Percentiles rank a stretch among this genome's conserved stretches.
These are phyloP conservation scores for Silurus lanzhouensis DNA, from an alignment of 2,797 vertebrate genomes.

Conservation along the genomic window DNA sequence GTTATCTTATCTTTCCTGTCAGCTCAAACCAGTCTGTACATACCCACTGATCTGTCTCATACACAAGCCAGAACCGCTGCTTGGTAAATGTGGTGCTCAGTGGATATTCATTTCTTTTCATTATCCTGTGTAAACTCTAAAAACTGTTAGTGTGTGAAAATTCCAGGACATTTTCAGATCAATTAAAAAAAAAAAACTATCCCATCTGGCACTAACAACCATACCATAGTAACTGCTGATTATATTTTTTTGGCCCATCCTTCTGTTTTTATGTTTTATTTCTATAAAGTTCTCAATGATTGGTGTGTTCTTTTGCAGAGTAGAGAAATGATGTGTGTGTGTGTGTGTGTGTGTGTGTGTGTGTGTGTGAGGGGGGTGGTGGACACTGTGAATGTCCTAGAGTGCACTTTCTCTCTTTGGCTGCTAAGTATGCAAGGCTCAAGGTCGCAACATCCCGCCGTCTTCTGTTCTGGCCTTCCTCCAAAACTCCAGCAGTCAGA, in stretches of 20 bases:
- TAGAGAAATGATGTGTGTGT: neutral
- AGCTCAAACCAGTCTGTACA: neutral
- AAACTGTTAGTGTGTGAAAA: neutral
- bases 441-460: conserved; percentile 51
- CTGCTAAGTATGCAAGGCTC: conserved; percentile 33
- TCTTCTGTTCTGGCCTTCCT: conserved; percentile 34
- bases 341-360: too few relatives aligned
- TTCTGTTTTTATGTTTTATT: neutral
- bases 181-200: neutral
- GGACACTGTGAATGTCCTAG: conserved; percentile 13
- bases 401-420: conserved; percentile 18
- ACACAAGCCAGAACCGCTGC: too few relatives aligned
- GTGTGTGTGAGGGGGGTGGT: neutral
- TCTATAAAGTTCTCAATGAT: neutral
- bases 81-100: neutral
- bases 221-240: too few relatives aligned
- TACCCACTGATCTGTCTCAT: neutral
- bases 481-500: conserved; percentile 34
- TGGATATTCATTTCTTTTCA: neutral
- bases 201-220: neutral
- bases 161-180: neutral
- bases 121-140: neutral
- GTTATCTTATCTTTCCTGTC: neutral
- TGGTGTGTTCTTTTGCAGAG: neutral
- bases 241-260: too few relatives aligned